Base-by-base conservation (phyloP, 2,797 vertebrate genomes). In the Urocyon cinereoargenteus region DNA sequence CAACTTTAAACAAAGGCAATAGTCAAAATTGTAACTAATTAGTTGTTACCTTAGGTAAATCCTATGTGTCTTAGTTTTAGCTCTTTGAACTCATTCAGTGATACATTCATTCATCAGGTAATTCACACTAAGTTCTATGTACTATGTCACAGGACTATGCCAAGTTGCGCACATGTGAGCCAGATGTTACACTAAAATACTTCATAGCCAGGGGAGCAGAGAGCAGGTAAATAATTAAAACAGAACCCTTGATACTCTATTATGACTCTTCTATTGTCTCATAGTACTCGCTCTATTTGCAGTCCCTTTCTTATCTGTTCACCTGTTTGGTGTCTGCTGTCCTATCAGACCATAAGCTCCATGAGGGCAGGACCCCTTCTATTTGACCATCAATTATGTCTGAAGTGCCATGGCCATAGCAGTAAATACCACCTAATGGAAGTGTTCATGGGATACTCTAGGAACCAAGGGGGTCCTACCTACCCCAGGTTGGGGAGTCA, bases 91-190 rank as follows among this genome's bases (percentile, higher is more conserved):
- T 73, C 31, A 40, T 88, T 34, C 64, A 6, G 13, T 72, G 68
- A 31, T 64, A 26, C 64, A 28, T 70, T 78, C n/a, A 45, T 73
- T 94, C 57, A 90, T 24, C 14, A 86, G n/a, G 15, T 49, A 45
- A 34, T 75, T 34, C 9, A 2, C 6, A 3, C 34, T n/a, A 18
- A 13, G 0, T 51, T 31, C 8, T 5, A 11, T 5, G 13, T 28
- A 45, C 81, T n/a, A 4, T 28, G 53, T n/a, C 21, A 31, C 10
- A 34, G 12, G 11, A 40, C 62, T 10, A 2, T 70, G 72, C 31
- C 40, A 73, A 4, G 12, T n/a, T 45, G 86, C 26, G 28, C 66
- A 94, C 31, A 73, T 36, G 55, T 51, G 45, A 93, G 3, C 24
- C 36, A 26, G 64, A 12, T 31, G 24, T 36, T 77, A 21, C 66